Percentiles rank a stretch among this genome's conserved stretches.
Evolutionary conservation across 2,888 invertebrate species (phyloP).

Genomic region (Marasmarcha lunaedactyla): DNA sequence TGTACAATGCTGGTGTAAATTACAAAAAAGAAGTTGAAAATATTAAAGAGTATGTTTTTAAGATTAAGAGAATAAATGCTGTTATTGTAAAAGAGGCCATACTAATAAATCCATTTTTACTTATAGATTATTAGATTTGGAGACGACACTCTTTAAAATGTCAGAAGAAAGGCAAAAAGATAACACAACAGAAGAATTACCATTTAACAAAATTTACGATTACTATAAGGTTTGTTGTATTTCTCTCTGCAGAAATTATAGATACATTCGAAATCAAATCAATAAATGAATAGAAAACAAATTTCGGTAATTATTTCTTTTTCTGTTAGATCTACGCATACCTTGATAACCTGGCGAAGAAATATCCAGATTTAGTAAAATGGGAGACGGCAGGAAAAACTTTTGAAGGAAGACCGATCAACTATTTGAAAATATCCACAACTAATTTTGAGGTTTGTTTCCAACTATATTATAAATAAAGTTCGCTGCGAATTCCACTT

Average conservation of each 20-base stretch:
- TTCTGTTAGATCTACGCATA: no score
- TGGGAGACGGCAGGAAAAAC: constrained; percentile 59
- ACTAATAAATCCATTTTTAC: no score
- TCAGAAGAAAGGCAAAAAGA: no score
- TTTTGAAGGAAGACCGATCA: constrained; percentile 64
- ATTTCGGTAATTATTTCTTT: no score
- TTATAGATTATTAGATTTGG: no score
- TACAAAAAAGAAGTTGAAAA: constrained; percentile 34
- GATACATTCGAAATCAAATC: no score
- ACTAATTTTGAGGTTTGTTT: constrained; percentile 32
- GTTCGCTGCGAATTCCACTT: constrained; percentile 7
- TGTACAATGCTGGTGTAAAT: constrained; percentile 25
- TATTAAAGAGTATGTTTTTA: constrained; percentile 36
- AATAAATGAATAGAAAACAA: no score
- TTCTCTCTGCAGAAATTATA: no score
- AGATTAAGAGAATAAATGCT: not conserved
- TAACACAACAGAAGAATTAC: constrained; percentile 16
- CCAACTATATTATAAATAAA: constrained; percentile 9
- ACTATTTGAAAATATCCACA: constrained; percentile 67
- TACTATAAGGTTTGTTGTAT: constrained; percentile 33
- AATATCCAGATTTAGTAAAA: constrained; percentile 30
- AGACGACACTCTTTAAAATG: no score
- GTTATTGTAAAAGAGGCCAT: no score
- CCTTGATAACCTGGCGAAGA: constrained; percentile 29
- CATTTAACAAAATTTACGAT: constrained; percentile 30